phyloP scores from a whole-genome alignment of 1,140 invertebrate species.

The Sitodiplosis mosellana region DNA sequence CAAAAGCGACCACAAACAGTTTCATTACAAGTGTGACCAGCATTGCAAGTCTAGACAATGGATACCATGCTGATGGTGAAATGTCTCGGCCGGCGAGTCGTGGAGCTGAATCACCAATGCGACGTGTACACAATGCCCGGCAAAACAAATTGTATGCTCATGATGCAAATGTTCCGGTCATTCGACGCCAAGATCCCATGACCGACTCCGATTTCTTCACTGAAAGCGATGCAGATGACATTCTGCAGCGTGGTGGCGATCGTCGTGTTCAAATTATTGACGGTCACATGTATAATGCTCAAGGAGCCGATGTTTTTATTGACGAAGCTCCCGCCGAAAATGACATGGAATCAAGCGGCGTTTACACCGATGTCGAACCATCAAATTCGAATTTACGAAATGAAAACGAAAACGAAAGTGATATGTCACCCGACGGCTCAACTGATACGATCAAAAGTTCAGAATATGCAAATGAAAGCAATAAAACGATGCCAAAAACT shows the following conservation, averaged over 20 bases:
- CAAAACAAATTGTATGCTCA: conserved; percentile 18
- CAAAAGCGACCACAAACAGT: conserved; percentile 39
- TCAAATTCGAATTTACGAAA: conserved; percentile 14
- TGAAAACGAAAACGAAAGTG: conserved; percentile 12
- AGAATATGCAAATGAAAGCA: conserved; percentile 10
- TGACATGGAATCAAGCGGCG: conserved; percentile 68
- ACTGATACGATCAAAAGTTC: conserved; percentile 23
- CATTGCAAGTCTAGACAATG: conserved; percentile 66
- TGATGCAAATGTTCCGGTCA: conserved; percentile 6
- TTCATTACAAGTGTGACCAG: conserved; percentile 70
- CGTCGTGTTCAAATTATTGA: conserved; percentile 60
- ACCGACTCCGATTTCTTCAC: conserved; percentile 79
- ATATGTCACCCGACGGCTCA: conserved; percentile 36
- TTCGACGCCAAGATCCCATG: conserved; percentile 54
- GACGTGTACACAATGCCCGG: background rate
- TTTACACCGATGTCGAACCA: conserved; percentile 61
- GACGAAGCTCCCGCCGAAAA: conserved; percentile 26
- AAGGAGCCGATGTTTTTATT: conserved; percentile 24
- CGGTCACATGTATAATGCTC: conserved; percentile 56
- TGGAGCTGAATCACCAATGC: conserved; percentile 34
- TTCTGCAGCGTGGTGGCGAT: conserved; percentile 44
- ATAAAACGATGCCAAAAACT: conserved; percentile 7
- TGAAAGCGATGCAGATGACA: conserved; percentile 69
- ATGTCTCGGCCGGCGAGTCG: conserved; percentile 60
- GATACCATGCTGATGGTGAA: conserved; percentile 72